phyloP scores from a whole-genome alignment of 2,113 vertebrate genomes.

The Lophochroa leadbeateri region DNA sequence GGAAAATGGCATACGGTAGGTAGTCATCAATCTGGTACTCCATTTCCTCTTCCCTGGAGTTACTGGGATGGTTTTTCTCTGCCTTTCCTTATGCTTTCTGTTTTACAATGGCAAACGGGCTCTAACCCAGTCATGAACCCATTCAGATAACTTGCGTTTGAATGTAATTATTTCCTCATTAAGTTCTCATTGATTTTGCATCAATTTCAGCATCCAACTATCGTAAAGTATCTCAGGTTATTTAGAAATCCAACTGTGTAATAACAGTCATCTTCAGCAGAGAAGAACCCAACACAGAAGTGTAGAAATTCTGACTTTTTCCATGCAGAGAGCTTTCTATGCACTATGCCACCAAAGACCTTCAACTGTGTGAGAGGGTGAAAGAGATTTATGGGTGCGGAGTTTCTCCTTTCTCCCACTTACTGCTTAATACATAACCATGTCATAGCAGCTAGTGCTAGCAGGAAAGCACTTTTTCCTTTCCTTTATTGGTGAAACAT shows the following conservation, averaged over 20 bases:
- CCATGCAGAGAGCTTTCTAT: not conserved
- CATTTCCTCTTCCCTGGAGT: not conserved
- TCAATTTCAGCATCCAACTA: not conserved
- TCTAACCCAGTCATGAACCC: not conserved
- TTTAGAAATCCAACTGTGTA: not conserved
- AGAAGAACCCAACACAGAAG: not conserved
- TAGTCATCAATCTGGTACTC: not conserved
- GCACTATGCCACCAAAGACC: not conserved
- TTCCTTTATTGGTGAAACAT: not conserved
- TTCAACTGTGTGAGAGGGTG: not conserved
- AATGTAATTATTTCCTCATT: not conserved
- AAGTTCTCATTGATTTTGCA: not conserved
- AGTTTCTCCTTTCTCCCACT: not conserved
- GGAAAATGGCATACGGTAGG: slow-evolving; percentile 90
- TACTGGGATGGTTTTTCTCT: not conserved
- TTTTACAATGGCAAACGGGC: not conserved
- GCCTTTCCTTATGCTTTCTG: not conserved
- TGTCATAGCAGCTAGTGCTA: not conserved
- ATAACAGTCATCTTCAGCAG: not conserved
- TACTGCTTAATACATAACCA: fast-evolving
- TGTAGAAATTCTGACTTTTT: not conserved
- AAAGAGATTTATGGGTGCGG: not conserved
- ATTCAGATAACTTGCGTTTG: not conserved
- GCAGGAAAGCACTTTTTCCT: not conserved
- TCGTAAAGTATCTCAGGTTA: not conserved